Percentiles rank a stretch among this genome's conserved stretches.
Conservation (phyloP, 30 jellyfish, hydroid and myxozoan species). For the Turritopsis rubra region DNA sequence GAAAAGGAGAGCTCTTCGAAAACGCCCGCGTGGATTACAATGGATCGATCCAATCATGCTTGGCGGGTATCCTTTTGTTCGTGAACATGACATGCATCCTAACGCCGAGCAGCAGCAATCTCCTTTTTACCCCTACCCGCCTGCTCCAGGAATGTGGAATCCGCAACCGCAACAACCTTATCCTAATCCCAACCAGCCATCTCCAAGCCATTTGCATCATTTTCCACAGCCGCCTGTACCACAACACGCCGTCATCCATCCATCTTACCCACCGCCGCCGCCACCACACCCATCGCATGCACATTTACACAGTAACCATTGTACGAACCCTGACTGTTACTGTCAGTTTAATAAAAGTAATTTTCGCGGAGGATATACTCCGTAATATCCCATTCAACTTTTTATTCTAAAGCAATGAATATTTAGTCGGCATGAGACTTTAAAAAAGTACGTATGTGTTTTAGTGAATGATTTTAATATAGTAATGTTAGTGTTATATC, state of each 20-base stretch:
- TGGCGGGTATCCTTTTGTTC: constrained; percentile 9
- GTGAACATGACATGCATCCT: constrained; percentile 12
- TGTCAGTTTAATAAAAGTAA: constrained; percentile 10
- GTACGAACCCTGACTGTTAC: constrained; percentile 15
- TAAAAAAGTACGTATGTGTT: neutral
- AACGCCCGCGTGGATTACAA: constrained; percentile 15
- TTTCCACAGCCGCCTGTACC: constrained; percentile 12
- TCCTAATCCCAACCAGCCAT: constrained; percentile 1
- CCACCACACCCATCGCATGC: constrained; percentile 16
- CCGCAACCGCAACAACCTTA: constrained; percentile 1
- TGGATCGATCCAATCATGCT: constrained; percentile 30
- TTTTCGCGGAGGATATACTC: constrained; percentile 3
- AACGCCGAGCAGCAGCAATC: neutral
- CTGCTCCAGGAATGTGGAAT: neutral
- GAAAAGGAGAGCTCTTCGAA: constrained; percentile 29
- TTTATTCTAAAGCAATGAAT: too few relatives aligned
- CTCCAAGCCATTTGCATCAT: constrained; percentile 9
- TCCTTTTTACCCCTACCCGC: constrained; percentile 8
- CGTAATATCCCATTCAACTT: too few relatives aligned
- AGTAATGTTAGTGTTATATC: neutral
- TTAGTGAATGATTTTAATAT: too few relatives aligned
- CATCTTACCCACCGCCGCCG: constrained; percentile 8
- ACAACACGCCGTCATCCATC: neutral
- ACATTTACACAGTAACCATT: constrained; percentile 3
- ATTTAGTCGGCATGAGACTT: neutral